phyloP scores from a whole-genome alignment of 1,140 invertebrate genomes.

The Holcopasites calliopsidis region DNA sequence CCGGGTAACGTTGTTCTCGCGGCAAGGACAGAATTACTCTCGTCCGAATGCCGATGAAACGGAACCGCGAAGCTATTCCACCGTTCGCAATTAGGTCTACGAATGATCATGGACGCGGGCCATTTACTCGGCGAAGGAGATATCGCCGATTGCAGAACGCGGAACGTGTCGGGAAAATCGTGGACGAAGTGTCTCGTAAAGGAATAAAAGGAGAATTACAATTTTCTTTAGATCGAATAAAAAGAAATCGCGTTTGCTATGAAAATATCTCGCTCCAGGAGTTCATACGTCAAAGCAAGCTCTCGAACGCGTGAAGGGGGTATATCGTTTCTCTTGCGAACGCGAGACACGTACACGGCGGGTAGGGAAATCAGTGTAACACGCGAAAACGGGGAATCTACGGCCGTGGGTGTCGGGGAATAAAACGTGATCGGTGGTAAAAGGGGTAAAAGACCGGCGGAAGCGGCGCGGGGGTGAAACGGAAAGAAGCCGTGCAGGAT shows the following conservation, averaged over 20 bases:
- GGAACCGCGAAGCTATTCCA: slow-evolving; percentile 41
- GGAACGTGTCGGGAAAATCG: background rate
- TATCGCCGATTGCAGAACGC: background rate
- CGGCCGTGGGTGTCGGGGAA: background rate
- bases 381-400: background rate
- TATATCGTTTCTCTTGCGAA: background rate
- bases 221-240: too few species aligned
- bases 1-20: slow-evolving; percentile 22
- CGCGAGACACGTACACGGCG: slow-evolving; percentile 2
- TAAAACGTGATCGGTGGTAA: slow-evolving; percentile 32
- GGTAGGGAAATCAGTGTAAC: slow-evolving; percentile 23
- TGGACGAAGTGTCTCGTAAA: too few species aligned
- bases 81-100: slow-evolving; percentile 52
- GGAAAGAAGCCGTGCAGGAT: slow-evolving; percentile 20
- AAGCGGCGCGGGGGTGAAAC: background rate
- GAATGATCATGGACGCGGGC: slow-evolving; percentile 12
- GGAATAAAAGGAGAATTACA: background rate
- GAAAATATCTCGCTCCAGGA: too few species aligned
- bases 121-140: slow-evolving; percentile 14
- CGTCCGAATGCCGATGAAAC: slow-evolving; percentile 33
- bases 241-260: too few species aligned
- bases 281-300: too few species aligned
- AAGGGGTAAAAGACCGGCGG: background rate
- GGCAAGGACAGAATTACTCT: slow-evolving; percentile 13
- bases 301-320: background rate